Conservation (phyloP, 2,113 vertebrate genomes). For the Urocynchramus pylzowi region DNA sequence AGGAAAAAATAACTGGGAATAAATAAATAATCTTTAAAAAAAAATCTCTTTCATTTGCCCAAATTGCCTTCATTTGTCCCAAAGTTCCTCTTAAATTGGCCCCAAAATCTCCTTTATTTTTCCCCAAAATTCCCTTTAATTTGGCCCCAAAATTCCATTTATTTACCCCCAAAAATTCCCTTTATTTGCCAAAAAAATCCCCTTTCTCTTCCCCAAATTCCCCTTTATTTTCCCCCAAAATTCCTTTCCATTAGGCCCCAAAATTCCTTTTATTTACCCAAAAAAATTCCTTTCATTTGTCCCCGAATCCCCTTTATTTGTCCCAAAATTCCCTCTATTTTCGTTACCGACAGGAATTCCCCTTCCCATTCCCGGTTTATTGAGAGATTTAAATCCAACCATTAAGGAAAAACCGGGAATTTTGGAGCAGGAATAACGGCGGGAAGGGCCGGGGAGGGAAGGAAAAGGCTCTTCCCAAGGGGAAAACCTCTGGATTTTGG, state of each 20-base stretch:
- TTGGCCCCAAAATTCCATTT: too few species aligned
- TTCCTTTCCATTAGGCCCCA: too few species aligned
- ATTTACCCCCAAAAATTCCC: background rate
- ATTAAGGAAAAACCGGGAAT: background rate
- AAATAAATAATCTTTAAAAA: background rate
- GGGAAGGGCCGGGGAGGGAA: accelerated
- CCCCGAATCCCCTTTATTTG: background rate
- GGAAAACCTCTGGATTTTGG: background rate
- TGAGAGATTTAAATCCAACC: background rate
- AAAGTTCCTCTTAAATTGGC: too few species aligned
- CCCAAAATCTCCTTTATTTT: too few species aligned
- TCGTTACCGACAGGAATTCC: accelerated
- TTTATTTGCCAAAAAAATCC: too few species aligned
- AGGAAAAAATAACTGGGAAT: background rate
- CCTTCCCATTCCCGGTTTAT: background rate
- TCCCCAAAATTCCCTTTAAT: too few species aligned
- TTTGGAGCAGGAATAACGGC: background rate
- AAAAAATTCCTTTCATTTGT: background rate
- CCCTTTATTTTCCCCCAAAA: background rate
- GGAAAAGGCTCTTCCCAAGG: background rate
- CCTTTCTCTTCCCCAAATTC: too few species aligned
- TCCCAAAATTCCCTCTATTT: background rate
- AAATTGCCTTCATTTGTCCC: background rate
- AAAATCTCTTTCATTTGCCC: background rate
- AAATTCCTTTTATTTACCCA: background rate